These are phyloP conservation scores for Drosophila pegasa DNA, from an alignment of 2,888 invertebrate species.

Conservation along the genomic window DNA sequence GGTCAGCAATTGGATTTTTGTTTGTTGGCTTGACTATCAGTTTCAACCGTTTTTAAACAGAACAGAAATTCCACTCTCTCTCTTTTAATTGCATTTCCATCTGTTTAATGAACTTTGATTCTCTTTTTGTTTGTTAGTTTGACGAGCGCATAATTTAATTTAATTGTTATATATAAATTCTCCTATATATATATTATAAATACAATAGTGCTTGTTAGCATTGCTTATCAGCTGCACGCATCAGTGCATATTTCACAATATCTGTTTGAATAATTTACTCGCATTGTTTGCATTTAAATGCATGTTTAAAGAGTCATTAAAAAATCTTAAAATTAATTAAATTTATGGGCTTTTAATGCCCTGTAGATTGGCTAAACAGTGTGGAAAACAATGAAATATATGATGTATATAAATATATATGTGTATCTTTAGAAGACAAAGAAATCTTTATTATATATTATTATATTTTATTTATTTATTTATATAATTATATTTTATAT, in stretches of 20 bases:
- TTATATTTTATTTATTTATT: too few relatives aligned
- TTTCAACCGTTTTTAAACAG: conserved; percentile 3
- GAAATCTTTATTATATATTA: too few relatives aligned
- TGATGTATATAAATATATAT: not conserved
- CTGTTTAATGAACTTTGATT: conserved; percentile 44
- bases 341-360: not conserved
- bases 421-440: too few relatives aligned
- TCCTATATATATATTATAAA: not conserved
- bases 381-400: not conserved
- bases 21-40: conserved; percentile 33
- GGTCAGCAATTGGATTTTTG: conserved; percentile 9
- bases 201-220: not conserved
- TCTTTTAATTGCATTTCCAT: conserved; percentile 12
- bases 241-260: conserved; percentile 27
- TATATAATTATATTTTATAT: too few relatives aligned
- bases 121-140: conserved; percentile 14
- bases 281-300: conserved; percentile 12
- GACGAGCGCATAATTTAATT: conserved; percentile 22
- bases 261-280: conserved; percentile 20
- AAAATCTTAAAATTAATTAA: conserved; percentile 1
- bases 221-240: conserved; percentile 41
- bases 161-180: not conserved
- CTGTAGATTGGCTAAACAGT: not conserved
- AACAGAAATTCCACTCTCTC: not conserved
- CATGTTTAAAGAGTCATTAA: not conserved